phyloP scores from a whole-genome alignment of 2,888 invertebrate genomes.

The Stenurella melanura region DNA sequence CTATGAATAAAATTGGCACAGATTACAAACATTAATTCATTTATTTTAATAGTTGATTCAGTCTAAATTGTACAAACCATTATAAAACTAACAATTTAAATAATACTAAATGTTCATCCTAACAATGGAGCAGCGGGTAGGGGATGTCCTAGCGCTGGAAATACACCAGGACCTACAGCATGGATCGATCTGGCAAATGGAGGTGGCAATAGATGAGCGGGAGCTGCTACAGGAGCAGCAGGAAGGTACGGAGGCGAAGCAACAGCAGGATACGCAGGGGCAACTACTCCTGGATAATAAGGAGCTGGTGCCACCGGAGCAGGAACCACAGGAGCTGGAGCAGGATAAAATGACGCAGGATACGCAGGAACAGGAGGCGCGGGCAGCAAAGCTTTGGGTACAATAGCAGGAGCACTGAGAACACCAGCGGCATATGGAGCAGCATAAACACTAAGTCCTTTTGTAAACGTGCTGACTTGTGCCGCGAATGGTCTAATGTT shows the following conservation, averaged over 20 bases:
- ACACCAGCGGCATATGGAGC: slow-evolving; percentile 67
- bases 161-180: slow-evolving; percentile 60
- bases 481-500: slow-evolving; percentile 79
- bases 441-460: slow-evolving; percentile 73
- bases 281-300: slow-evolving; percentile 12
- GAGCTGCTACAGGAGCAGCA: slow-evolving; percentile 11
- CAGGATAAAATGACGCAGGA: slow-evolving; percentile 38
- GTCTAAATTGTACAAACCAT: slow-evolving; percentile 14
- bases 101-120: slow-evolving; percentile 30
- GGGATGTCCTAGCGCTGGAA: slow-evolving; percentile 33
- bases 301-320: slow-evolving; percentile 17
- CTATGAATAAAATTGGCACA: too few relatives aligned
- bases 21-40: not conserved
- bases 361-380: slow-evolving; percentile 36
- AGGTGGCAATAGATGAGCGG: not conserved
- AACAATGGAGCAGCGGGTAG: slow-evolving; percentile 29
- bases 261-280: not conserved
- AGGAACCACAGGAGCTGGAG: slow-evolving; percentile 37
- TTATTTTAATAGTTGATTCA: slow-evolving; percentile 6
- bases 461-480: slow-evolving; percentile 76
- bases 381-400: slow-evolving; percentile 54
- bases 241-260: not conserved
- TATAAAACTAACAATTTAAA: slow-evolving; percentile 19
- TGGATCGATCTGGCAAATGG: slow-evolving; percentile 57
- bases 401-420: slow-evolving; percentile 57